phyloP scores from a whole-genome alignment of 2,797 vertebrate species.

The Masticophis lateralis region DNA sequence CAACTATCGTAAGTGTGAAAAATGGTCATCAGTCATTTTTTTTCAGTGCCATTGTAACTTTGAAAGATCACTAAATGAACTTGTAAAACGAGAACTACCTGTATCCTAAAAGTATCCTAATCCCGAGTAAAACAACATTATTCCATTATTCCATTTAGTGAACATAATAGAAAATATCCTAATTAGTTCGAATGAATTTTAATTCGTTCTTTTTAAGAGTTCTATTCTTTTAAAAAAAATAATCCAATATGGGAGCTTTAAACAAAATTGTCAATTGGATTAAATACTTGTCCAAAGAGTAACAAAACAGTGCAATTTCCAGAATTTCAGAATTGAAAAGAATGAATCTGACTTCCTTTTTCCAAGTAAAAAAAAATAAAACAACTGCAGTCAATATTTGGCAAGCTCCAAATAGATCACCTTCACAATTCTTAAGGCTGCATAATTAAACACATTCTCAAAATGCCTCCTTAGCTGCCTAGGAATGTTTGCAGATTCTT shows the following conservation, averaged over 20 bases:
- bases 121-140: neutral
- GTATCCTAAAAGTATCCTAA: neutral
- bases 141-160: neutral
- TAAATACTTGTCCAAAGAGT: neutral
- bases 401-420: slow-evolving; percentile 58
- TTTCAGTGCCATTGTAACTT: too few relatives aligned
- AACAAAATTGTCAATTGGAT: neutral
- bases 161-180: neutral
- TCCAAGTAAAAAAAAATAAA: slow-evolving; percentile 53
- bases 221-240: neutral
- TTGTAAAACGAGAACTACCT: neutral
- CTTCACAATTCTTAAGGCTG: slow-evolving; percentile 63
- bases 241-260: neutral
- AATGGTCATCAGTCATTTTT: too few relatives aligned
- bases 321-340: slow-evolving; percentile 41
- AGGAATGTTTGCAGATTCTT: slow-evolving; percentile 62
- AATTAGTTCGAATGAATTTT: neutral
- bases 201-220: neutral
- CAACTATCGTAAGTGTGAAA: too few relatives aligned
- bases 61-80: too few relatives aligned
- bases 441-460: slow-evolving; percentile 68
- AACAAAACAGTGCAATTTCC: slow-evolving; percentile 19
- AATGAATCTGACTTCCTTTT: slow-evolving; percentile 40
- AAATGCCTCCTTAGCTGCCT: slow-evolving; percentile 56
- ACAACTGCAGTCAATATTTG: slow-evolving; percentile 53